These are phyloP conservation scores for Phoenoteleia sp. DNA, from an alignment of 2,888 invertebrate species.

Conservation along the genomic window DNA sequence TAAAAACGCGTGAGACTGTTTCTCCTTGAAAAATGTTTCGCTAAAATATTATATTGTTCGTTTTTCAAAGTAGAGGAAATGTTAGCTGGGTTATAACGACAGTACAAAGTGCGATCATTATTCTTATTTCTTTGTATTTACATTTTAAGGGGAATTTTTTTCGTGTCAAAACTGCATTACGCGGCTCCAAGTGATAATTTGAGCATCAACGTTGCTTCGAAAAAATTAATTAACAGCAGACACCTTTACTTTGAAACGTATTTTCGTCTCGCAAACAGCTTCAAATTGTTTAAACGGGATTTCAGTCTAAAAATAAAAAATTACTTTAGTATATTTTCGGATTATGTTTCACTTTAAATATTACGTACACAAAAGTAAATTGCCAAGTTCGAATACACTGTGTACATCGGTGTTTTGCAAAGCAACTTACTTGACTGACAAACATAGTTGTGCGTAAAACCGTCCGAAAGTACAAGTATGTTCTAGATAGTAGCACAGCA, in stretches of 20 bases:
- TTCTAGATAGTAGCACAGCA: background rate
- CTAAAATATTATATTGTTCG: constrained; percentile 34
- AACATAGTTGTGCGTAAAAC: constrained; percentile 65
- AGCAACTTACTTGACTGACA: constrained; percentile 57
- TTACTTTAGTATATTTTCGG: constrained; percentile 35
- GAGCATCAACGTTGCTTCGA: background rate
- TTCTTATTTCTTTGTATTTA: constrained; percentile 38
- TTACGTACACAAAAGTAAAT: constrained; percentile 54
- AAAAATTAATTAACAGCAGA: constrained; percentile 34
- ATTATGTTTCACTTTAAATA: constrained; percentile 62
- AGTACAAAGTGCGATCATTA: constrained; percentile 28
- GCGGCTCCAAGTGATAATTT: constrained; percentile 12
- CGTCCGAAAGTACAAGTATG: constrained; percentile 52
- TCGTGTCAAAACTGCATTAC: constrained; percentile 14
- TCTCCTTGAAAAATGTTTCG: constrained; percentile 32
- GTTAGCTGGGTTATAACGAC: background rate
- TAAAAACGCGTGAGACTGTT: constrained; percentile 47
- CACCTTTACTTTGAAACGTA: constrained; percentile 28
- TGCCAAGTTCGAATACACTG: constrained; percentile 43
- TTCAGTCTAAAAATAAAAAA: constrained; percentile 42
- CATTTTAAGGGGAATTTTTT: constrained; percentile 8
- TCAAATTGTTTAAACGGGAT: constrained; percentile 47
- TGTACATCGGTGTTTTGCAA: constrained; percentile 49
- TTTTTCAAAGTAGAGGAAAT: constrained; percentile 20
- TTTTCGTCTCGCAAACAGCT: constrained; percentile 24